Evolutionary conservation across 2,797 vertebrate species (phyloP).

Genomic region (Anisognathus igniventris): DNA sequence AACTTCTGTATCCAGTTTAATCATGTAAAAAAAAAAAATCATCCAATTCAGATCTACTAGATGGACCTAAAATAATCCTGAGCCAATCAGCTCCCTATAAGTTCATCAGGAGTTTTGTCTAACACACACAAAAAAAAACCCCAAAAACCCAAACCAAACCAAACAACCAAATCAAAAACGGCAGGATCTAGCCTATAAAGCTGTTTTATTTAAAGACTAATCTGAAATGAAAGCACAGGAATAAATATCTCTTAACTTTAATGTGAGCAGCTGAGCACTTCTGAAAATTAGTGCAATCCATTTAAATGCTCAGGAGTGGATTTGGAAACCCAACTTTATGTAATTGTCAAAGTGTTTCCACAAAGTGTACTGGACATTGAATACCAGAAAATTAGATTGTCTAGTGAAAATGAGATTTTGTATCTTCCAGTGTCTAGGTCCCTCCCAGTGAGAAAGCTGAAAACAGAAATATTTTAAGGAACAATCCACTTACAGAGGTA

Average conservation of each 20-base stretch:
- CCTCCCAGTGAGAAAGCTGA: neutral
- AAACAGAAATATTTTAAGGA: constrained; percentile 16
- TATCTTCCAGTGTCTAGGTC: neutral
- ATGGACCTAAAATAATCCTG: neutral
- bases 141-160: neutral
- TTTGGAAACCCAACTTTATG: neutral
- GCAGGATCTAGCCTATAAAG: neutral
- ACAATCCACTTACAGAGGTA: neutral
- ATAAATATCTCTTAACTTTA: neutral
- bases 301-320: neutral
- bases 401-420: constrained; percentile 2
- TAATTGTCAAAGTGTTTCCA: neutral
- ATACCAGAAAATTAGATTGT: constrained; percentile 9
- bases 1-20: neutral
- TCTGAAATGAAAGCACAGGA: neutral
- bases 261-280: neutral
- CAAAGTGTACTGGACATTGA: neutral
- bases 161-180: neutral
- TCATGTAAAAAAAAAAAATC: neutral
- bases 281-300: constrained; percentile 32
- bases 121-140: neutral
- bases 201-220: neutral
- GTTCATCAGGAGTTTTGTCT: neutral
- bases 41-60: neutral
- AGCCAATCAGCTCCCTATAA: neutral